Evolutionary conservation across 2,888 invertebrate genomes (phyloP), one percentile per base, ranked within the genome.

Genomic region (Synergus umbraculus): DNA sequence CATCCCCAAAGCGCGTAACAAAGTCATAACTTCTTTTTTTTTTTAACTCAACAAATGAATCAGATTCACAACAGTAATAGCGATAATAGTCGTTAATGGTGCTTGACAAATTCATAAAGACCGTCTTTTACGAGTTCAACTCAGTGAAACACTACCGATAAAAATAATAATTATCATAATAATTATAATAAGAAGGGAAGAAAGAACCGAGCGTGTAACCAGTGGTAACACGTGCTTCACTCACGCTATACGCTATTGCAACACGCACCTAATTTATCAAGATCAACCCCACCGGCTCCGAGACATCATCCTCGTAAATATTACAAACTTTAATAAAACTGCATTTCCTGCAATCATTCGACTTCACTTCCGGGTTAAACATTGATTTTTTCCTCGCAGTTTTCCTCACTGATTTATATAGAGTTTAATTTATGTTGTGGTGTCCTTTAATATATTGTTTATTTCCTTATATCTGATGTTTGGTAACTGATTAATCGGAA

Each of bases 231-330:
- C 73, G 73, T 73, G 73, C 54, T 64, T 37, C 78, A 63, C 76
- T 81, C 79, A 77, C 79, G 81, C 79, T 80, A 78, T 49, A 78
- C 22, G 78, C 49, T 69, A 79, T 67, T 49, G 41, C 58, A 77
- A 65, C 81, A 81, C 81, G 81, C 81, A 81, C 79, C 73, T 29
- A 77, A 79, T 81, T 73, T 81, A 77, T 79, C 76, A 77, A 46
- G 49, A 78, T 76, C 64, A 49, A 41, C 60, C 63, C 63, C 29
- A 58, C 66, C 46, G 18, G 49, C 63, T 54, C 22, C 54, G 44
- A 41, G 41, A 60, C 76, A 76, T 58, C 76, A 67, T 67, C 67
- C 13, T 67, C 49, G 22, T 37, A 49, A 73, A 73, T 73, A 54
- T 73, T 73, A 49, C 1, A 73, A 73, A 73, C 54, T 73, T 73